phyloP scores from a whole-genome alignment of 2,797 vertebrate genomes.

The Menidia menidia region DNA sequence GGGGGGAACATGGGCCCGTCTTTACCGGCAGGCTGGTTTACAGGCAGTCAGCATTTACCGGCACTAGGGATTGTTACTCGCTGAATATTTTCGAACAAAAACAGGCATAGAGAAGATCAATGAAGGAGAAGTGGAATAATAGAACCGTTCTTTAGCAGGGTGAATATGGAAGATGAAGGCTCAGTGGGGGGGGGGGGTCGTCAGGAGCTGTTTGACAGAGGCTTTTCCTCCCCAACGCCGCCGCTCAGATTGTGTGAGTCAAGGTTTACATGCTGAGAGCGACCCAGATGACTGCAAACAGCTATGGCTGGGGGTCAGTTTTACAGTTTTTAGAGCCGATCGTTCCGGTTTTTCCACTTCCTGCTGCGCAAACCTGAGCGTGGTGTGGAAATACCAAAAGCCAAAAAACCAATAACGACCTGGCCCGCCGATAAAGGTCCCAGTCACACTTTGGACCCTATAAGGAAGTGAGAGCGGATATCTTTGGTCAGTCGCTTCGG shows the following conservation, averaged over 20 bases:
- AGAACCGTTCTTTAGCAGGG: not conserved
- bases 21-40: slow-evolving; percentile 3
- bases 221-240: slow-evolving; percentile 37
- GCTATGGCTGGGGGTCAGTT: not conserved
- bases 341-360: not conserved
- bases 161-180: slow-evolving; percentile 45
- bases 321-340: not conserved
- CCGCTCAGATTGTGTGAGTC: slow-evolving; percentile 34
- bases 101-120: slow-evolving; percentile 41
- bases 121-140: not conserved
- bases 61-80: not conserved
- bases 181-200: slow-evolving; percentile 40
- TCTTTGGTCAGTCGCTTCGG: not conserved
- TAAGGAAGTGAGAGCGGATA: not conserved
- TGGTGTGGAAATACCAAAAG: not conserved
- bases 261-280: slow-evolving; percentile 37
- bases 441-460: not conserved
- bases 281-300: too few relatives aligned
- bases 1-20: slow-evolving; percentile 21
- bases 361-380: not conserved
- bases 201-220: slow-evolving; percentile 53
- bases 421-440: not conserved
- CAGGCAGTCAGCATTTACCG: slow-evolving; percentile 13
- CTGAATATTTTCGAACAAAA: slow-evolving; percentile 36
- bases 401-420: not conserved